A percentile compares a stretch with the other conserved stretches of the same genome.
These are phyloP conservation scores for Tricholauxania praeusta DNA, from an alignment of 2,888 invertebrate species.

Conservation along the genomic window DNA sequence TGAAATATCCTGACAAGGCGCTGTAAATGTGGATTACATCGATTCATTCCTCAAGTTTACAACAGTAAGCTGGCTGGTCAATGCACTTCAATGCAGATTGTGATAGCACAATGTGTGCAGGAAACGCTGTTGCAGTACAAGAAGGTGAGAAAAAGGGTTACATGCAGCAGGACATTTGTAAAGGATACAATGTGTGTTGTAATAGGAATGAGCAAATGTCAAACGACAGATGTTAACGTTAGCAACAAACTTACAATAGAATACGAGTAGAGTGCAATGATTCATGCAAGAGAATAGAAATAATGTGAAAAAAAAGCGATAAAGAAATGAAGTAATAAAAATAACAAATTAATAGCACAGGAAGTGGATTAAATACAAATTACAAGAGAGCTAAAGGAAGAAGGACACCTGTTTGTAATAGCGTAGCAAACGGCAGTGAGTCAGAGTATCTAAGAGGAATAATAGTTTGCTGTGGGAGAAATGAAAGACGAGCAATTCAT, in stretches of 20 bases:
- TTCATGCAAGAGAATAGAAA: slow-evolving; percentile 21
- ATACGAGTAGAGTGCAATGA: neutral
- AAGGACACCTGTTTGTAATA: slow-evolving; percentile 18
- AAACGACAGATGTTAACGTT: slow-evolving; percentile 18
- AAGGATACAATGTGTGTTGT: neutral
- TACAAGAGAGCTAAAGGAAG: neutral
- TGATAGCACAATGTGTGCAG: neutral
- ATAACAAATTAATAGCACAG: slow-evolving; percentile 19
- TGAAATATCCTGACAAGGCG: too few species aligned
- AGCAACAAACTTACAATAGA: neutral
- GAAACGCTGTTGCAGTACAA: neutral
- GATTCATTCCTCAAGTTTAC: slow-evolving; percentile 2
- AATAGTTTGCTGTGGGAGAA: too few species aligned
- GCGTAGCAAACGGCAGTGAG: too few species aligned
- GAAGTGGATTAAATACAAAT: slow-evolving; percentile 9
- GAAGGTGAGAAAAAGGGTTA: neutral
- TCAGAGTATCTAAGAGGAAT: too few species aligned
- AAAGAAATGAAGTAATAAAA: slow-evolving; percentile 2
- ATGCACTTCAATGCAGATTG: neutral
- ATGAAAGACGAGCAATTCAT: too few species aligned
- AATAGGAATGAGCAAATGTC: slow-evolving; percentile 19
- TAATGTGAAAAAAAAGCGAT: neutral
- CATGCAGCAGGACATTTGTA: neutral
- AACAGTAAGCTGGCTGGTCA: slow-evolving; percentile 8
- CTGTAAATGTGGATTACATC: too few species aligned